A percentile compares a stretch with the other conserved stretches of the same genome.
Evolutionary conservation across 1,140 invertebrate species (phyloP).

Genomic region (Sipha flava): DNA sequence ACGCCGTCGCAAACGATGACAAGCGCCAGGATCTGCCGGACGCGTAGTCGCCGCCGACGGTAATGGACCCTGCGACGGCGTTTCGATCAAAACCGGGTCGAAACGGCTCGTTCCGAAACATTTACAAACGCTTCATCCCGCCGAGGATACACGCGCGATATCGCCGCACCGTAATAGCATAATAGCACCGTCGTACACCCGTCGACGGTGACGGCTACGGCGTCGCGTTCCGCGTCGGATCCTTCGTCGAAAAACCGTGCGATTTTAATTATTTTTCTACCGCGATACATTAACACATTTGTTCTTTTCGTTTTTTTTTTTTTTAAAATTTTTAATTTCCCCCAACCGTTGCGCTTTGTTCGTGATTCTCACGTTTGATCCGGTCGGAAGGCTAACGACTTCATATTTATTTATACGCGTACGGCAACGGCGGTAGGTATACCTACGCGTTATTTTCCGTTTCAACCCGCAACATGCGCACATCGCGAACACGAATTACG

Average conservation of each 20-base stretch:
- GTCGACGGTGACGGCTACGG: slow-evolving; percentile 6
- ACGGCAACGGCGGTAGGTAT: background rate
- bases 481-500: background rate
- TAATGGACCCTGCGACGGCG: slow-evolving; percentile 2
- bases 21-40: background rate
- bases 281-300: background rate
- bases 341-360: background rate
- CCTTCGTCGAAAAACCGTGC: slow-evolving; percentile 20
- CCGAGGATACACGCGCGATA: background rate
- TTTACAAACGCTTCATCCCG: background rate
- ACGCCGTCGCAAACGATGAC: background rate
- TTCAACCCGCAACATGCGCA: background rate
- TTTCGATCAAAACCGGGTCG: background rate
- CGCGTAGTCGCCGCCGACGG: background rate
- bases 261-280: slow-evolving; percentile 33
- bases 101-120: background rate
- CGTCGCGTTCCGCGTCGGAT: slow-evolving; percentile 23
- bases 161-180: background rate
- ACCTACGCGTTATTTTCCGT: background rate
- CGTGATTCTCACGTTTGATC: background rate
- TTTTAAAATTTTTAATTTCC: background rate
- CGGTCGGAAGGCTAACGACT: slow-evolving; percentile 10
- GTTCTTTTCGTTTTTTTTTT: background rate
- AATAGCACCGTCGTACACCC: too few species aligned
- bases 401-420: background rate